These are phyloP conservation scores for Mus pahari DNA, from an alignment of 2,113 vertebrate species.

Conservation along the genomic window DNA sequence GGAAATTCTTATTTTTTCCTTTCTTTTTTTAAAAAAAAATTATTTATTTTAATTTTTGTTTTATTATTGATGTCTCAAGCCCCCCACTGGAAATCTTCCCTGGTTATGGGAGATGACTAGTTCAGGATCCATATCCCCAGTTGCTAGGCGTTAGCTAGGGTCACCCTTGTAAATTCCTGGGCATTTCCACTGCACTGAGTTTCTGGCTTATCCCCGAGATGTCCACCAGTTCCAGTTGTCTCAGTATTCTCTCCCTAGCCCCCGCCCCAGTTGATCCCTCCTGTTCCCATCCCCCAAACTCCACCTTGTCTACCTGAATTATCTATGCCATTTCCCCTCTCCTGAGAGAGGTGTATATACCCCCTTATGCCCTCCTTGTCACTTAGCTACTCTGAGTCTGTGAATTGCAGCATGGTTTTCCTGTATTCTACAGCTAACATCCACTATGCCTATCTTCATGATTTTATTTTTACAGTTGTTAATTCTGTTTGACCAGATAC, in stretches of 20 bases:
- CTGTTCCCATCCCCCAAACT: not conserved
- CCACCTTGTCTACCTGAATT: not conserved
- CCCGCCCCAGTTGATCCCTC: not conserved
- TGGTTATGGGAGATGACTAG: not conserved
- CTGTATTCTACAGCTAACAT: not conserved
- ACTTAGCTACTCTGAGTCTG: not conserved
- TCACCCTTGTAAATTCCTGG: not conserved
- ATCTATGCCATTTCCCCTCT: not conserved
- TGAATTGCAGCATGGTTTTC: not conserved
- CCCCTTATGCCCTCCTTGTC: not conserved
- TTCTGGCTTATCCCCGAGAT: not conserved
- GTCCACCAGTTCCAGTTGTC: not conserved
- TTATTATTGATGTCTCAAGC: not conserved
- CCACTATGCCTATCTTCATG: not conserved
- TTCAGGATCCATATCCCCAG: not conserved
- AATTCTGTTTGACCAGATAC: constrained; percentile 4
- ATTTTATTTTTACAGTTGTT: constrained; percentile 29
- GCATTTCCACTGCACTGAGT: not conserved
- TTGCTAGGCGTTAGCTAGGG: not conserved
- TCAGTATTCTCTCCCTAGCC: not conserved
- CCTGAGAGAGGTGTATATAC: not conserved
- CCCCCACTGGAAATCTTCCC: not conserved
- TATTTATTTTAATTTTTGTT: not conserved
- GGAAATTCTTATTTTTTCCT: constrained; percentile 31
- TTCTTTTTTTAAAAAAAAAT: not conserved